Base-by-base conservation (phyloP, 2,113 vertebrate species). In the Sebastes fasciatus region DNA sequence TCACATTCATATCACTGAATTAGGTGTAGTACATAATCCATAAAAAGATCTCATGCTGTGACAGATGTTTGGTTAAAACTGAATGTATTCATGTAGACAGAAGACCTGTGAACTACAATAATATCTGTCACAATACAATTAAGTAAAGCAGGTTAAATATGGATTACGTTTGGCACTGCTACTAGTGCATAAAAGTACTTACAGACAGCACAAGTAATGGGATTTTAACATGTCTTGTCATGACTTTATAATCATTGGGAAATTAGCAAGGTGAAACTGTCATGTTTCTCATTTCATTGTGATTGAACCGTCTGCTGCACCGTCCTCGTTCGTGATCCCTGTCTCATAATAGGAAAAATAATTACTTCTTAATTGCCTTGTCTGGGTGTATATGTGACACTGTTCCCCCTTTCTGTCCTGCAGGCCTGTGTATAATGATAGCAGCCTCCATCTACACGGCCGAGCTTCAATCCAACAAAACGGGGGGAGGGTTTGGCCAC, bases 341-440 rank as follows among this genome's bases (percentile, higher is more conserved):
- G 62, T 79, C 61, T 81, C 17, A 61, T 68, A 79, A 83, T 57
- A 54, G 52, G 21, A 75, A 80, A 71, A 78, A 77, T 48, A 79
- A 84, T 86, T 10, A 83, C 57, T 75, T 77, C 70, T 60, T 71
- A 73, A 82, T 76, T 79, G 77, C 66, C 45, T 68, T 40, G 45
- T 74, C 43, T 60, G 54, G 43, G 52, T 34, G 34, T 54, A 40
- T 49, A 5, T 13, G 48, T 77, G 34, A 72, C 77, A 60, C 6
- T 17, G 14, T 61, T 72, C 5, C 11, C 67, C 13, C 23, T 16
- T 70, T 51, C 70, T 72, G 64, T 62, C 70, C 90, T 91, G 49
- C 54, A 95, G 99, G 97, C 90, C 94, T 99, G 51, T 98, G 97
- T 62, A 96, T 98, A 91, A 97, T 99, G 97, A 96, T 97, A 16